Evolutionary conservation across 2,888 invertebrate genomes (phyloP), one percentile per base, ranked within the genome.

Genomic region (Cybosia mesomella): DNA sequence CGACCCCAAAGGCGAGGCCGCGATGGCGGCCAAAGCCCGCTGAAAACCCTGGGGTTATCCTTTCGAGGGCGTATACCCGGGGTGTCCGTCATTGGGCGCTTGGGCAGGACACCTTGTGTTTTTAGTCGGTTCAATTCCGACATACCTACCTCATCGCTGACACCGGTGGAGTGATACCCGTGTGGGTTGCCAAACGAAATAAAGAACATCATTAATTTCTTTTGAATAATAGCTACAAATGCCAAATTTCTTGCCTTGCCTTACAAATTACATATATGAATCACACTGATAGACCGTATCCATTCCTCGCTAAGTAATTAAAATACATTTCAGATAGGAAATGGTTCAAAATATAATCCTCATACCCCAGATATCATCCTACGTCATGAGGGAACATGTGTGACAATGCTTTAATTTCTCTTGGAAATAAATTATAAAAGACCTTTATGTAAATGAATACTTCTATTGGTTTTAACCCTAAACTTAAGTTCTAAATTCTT

Each of bases 221-320:
- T n/a, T 49, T 49, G 49, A 49, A n/a, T n/a, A 18, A 43, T 32
- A 2, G 13, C 43, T 43, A 49, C 49, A 5, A n/a, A 49, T n/a
- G 1, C 49, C 18, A 9, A 49, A 49, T n/a, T 49, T 2, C n/a
- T n/a, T 18, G 49, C 9, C n/a, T 8, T 49, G 49, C 49, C 49
- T n/a, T 49, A 18, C 49, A n/a, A 49, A 49, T 49, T 18, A 18
- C n/a, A n/a, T 49, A 49, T 4, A 49, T n/a, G 49, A 49, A 49
- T 49, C 49, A 49, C 8, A 4, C 18, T 49, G 49, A 49, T 49
- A 18, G n/a, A 49, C 49, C 49, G 9, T n/a, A 49, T 49, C n/a
- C n/a, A 49, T 49, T n/a, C 49, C 18, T 49, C 49, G 18, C 49
- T 49, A 49, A 49, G 49, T 49, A 49, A 49, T 49, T 49, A 49